Conservation (phyloP, 35 echinoderm and acorn worm genomes). For the Ptychodera flava region DNA sequence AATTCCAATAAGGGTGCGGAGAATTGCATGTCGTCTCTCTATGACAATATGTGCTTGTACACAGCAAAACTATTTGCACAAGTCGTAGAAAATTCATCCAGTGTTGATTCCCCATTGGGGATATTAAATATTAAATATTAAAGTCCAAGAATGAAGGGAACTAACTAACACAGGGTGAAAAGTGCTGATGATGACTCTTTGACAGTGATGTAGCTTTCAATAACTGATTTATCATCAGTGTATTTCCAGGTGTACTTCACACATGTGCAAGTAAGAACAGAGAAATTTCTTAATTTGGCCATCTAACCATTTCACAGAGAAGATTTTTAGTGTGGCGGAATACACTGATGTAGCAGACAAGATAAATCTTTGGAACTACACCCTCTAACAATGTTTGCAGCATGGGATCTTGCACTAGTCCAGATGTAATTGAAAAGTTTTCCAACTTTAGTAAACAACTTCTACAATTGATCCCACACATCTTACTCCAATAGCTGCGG, state of each 20-base stretch:
- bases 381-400: conserved; percentile 43
- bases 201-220: conserved; percentile 11
- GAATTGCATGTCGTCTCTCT: not conserved
- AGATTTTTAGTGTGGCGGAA: conserved; percentile 17
- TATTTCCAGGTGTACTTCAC: conserved; percentile 9
- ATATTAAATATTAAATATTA: too few relatives aligned
- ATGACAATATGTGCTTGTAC: not conserved
- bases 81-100: conserved; percentile 41
- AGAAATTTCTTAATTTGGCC: conserved; percentile 11
- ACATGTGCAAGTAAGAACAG: conserved; percentile 20
- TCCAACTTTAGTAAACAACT: conserved; percentile 34
- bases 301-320: conserved; percentile 55
- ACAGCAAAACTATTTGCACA: conserved; percentile 40
- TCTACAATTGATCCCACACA: conserved; percentile 49
- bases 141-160: conserved; percentile 40
- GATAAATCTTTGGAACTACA: conserved; percentile 40
- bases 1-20: not conserved
- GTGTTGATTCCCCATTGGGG: conserved; percentile 15
- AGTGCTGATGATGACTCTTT: conserved; percentile 46
- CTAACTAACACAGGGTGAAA: conserved; percentile 31
- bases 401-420: conserved; percentile 54
- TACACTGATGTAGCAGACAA: conserved; percentile 27
- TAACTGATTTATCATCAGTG: too few relatives aligned
- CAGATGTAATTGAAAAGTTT: conserved; percentile 14
- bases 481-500: conserved; percentile 50